These are phyloP conservation scores for Xestia xanthographa DNA, from an alignment of 2,888 invertebrate species.

Conservation along the genomic window DNA sequence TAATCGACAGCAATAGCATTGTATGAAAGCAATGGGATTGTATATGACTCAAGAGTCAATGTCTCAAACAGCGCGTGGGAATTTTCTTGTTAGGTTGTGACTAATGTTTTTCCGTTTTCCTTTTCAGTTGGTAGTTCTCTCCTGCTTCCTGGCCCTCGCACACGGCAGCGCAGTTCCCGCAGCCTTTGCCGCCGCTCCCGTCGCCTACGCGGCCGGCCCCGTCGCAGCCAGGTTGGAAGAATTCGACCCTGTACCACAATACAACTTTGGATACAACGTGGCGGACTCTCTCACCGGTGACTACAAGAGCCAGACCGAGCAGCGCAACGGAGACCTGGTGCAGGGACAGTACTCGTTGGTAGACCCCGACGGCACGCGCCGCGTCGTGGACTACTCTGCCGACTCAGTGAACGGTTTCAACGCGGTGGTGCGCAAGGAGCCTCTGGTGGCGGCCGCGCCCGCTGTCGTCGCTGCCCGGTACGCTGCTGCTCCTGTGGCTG, in stretches of 20 bases:
- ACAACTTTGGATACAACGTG: conserved; percentile 87
- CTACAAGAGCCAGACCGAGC: conserved; percentile 87
- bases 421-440: conserved; percentile 85
- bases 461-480: conserved; percentile 80
- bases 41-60: too few relatives aligned
- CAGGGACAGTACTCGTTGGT: conserved; percentile 85
- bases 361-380: conserved; percentile 85
- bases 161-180: conserved; percentile 82
- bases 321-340: conserved; percentile 90
- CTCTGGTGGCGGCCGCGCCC: conserved; percentile 78
- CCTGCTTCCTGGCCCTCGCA: conserved; percentile 82
- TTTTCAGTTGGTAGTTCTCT: conserved; percentile 85
- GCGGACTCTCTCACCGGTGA: conserved; percentile 87
- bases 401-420: conserved; percentile 86
- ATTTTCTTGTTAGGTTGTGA: neutral
- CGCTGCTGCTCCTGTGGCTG: conserved; percentile 72
- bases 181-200: conserved; percentile 76
- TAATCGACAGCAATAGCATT: too few relatives aligned
- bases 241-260: conserved; percentile 91
- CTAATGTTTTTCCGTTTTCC: conserved; percentile 12
- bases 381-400: conserved; percentile 84
- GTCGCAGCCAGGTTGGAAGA: conserved; percentile 83
- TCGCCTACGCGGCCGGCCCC: conserved; percentile 76
- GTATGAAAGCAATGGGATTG: too few relatives aligned
- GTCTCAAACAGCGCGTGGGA: neutral